A percentile compares a stretch with the other conserved stretches of the same genome.
Evolutionary conservation across 2,797 vertebrate species (phyloP).

Genomic region (Nothura maculosa): DNA sequence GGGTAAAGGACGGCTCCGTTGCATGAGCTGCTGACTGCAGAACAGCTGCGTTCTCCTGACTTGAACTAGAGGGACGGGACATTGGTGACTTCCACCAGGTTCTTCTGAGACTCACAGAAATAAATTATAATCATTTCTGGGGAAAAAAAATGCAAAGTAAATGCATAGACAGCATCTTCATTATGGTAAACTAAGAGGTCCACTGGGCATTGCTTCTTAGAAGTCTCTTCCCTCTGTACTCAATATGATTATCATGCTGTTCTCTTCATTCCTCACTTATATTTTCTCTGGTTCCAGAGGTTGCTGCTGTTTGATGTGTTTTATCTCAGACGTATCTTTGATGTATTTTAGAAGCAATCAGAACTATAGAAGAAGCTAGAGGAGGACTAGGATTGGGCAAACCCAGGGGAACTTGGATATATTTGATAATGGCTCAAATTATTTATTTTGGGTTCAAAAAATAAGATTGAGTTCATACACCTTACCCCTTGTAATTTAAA

Average conservation of each 20-base stretch:
- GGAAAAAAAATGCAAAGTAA: not conserved
- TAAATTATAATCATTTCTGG: not conserved
- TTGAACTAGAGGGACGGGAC: not conserved
- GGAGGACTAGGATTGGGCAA: constrained; percentile 1
- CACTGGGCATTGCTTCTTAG: not conserved
- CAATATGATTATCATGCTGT: not conserved
- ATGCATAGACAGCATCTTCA: not conserved
- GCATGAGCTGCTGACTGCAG: not conserved
- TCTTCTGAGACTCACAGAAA: not conserved
- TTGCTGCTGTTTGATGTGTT: constrained; percentile 26
- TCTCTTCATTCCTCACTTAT: constrained; percentile 1
- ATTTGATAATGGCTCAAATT: constrained; percentile 34
- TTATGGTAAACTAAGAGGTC: not conserved
- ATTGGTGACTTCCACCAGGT: not conserved
- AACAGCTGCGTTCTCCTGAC: not conserved
- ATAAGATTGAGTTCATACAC: constrained; percentile 10
- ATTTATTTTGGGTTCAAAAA: constrained; percentile 46
- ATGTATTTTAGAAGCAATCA: constrained; percentile 67
- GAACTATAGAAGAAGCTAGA: not conserved
- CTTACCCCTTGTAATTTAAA: constrained; percentile 35
- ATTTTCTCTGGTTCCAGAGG: constrained; percentile 1
- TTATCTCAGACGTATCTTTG: constrained; percentile 35
- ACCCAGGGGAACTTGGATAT: not conserved
- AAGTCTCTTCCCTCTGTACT: not conserved
- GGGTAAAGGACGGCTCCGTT: not conserved